A percentile compares a stretch with the other conserved stretches of the same genome.
Conservation (phyloP, 2,888 invertebrate genomes). For the Serripes groenlandicus region DNA sequence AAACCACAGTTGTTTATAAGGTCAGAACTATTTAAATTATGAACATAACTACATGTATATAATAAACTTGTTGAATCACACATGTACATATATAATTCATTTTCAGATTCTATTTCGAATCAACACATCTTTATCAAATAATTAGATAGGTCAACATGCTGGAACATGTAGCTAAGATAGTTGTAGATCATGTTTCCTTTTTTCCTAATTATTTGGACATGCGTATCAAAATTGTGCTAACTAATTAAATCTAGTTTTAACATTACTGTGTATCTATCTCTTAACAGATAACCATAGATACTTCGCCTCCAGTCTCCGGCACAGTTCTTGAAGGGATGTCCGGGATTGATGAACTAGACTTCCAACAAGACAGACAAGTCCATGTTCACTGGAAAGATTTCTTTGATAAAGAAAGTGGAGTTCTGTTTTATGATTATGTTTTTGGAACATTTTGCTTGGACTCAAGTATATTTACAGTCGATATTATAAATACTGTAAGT, state of each 20-base stretch:
- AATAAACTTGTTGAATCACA: too few species aligned
- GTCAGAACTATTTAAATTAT: too few species aligned
- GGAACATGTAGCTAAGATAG: background rate
- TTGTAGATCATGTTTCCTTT: too few species aligned
- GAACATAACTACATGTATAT: too few species aligned
- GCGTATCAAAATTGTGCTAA: too few species aligned
- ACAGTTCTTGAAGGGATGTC: constrained; percentile 9
- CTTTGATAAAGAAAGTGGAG: constrained; percentile 44
- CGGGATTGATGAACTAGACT: constrained; percentile 21
- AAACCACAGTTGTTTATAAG: constrained; percentile 2
- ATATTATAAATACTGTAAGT: background rate
- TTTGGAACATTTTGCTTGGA: constrained; percentile 3
- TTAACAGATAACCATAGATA: constrained; percentile 28
- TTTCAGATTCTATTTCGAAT: too few species aligned
- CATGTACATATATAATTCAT: too few species aligned
- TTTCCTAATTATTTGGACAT: too few species aligned
- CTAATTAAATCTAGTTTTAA: too few species aligned
- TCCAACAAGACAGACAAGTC: constrained; percentile 8
- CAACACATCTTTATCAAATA: too few species aligned
- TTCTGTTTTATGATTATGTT: constrained; percentile 30
- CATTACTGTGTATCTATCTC: too few species aligned
- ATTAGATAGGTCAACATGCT: too few species aligned
- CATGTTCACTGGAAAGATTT: constrained; percentile 38
- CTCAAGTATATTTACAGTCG: background rate
- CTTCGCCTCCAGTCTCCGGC: constrained; percentile 13